phyloP scores from a whole-genome alignment of 1,140 invertebrate genomes.

The Nasonia longicornis region DNA sequence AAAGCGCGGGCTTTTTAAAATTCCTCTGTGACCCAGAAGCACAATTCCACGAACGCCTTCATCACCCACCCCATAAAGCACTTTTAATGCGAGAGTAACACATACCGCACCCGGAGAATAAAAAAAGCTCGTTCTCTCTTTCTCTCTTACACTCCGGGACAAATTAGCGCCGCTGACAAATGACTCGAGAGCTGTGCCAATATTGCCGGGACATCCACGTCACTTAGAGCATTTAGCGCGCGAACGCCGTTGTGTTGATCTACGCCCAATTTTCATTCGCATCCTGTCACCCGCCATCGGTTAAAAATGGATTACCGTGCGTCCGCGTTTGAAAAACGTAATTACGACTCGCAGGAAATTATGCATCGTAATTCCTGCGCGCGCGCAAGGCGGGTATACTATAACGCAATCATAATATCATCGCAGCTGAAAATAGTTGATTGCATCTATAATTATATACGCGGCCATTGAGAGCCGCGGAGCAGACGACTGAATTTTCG shows the following conservation, averaged over 20 bases:
- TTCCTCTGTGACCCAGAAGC: constrained; percentile 33
- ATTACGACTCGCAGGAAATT: constrained; percentile 19
- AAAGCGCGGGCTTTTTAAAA: constrained; percentile 27
- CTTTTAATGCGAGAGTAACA: neutral
- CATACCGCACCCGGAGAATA: neutral
- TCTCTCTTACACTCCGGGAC: neutral
- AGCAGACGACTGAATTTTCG: constrained; percentile 14
- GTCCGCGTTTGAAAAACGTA: constrained; percentile 4
- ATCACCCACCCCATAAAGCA: neutral
- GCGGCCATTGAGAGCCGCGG: neutral
- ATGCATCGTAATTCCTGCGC: neutral
- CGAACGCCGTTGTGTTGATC: neutral
- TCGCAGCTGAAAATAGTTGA: constrained; percentile 10
- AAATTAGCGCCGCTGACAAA: neutral
- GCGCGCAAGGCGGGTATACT: too few relatives aligned
- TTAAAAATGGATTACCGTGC: neutral
- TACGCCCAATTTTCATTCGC: constrained; percentile 6
- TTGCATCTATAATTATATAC: constrained; percentile 14
- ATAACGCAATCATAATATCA: constrained; percentile 16
- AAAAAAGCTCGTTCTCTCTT: neutral
- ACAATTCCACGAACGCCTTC: neutral
- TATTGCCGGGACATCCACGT: neutral
- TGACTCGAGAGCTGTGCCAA: neutral
- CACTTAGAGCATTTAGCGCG: neutral
- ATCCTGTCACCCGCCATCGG: neutral